Conservation (phyloP, 2,113 vertebrate genomes). For the Phalacrocorax aristotelis region DNA sequence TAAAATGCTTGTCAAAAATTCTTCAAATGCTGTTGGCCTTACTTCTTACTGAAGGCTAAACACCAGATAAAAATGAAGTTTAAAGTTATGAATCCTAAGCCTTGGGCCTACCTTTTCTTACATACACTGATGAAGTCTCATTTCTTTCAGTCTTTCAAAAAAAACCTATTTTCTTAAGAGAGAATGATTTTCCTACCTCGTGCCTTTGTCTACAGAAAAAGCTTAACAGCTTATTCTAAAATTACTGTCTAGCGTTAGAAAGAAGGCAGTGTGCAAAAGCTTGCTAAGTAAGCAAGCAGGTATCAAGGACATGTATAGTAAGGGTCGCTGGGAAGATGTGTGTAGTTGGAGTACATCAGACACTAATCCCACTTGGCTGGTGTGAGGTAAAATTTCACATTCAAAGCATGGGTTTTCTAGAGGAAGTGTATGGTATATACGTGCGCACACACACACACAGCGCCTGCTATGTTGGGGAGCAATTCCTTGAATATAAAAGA, state of each 20-base stretch:
- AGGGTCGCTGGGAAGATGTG: neutral
- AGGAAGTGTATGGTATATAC: accelerated
- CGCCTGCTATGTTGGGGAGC: neutral
- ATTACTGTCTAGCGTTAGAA: neutral
- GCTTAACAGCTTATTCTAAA: neutral
- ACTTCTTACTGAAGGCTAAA: neutral
- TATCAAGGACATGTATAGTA: neutral
- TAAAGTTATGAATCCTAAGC: neutral
- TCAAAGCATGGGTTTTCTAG: neutral
- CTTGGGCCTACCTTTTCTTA: neutral
- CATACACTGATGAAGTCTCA: neutral
- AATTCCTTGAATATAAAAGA: neutral
- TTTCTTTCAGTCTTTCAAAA: neutral
- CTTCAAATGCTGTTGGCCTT: neutral
- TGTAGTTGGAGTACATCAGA: neutral
- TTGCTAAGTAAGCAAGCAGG: neutral
- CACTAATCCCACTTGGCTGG: accelerated
- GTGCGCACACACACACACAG: neutral
- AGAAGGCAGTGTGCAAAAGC: neutral
- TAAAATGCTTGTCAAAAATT: neutral
- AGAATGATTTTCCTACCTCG: neutral
- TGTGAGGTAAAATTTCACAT: neutral
- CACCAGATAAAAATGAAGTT: neutral
- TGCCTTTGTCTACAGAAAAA: neutral
- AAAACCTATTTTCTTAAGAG: neutral